Percentiles rank a stretch among this genome's conserved stretches.
These are phyloP conservation scores for Cloeon dipterum DNA, from an alignment of 2,888 invertebrate species.

Conservation along the genomic window DNA sequence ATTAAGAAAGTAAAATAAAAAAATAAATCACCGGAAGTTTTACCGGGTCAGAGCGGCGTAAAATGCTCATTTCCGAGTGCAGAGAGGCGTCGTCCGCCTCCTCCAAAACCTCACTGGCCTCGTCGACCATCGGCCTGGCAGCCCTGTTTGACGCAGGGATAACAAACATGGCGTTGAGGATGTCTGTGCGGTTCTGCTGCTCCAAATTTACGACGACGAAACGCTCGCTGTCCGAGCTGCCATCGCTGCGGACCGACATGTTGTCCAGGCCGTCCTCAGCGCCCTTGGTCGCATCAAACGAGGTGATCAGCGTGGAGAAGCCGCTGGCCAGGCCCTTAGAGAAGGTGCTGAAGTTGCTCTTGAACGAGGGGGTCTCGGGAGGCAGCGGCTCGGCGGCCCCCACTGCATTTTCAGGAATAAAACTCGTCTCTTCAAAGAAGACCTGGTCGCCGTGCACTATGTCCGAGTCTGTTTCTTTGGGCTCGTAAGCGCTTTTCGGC, in stretches of 20 bases:
- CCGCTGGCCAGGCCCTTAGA: conserved; percentile 46
- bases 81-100: conserved; percentile 34
- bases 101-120: conserved; percentile 66
- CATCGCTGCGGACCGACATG: conserved; percentile 53
- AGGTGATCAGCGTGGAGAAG: conserved; percentile 58
- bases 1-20: conserved; percentile 7
- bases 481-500: too few species aligned
- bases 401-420: not conserved
- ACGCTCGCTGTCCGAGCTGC: conserved; percentile 71
- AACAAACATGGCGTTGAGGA: conserved; percentile 35
- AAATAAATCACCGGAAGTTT: conserved; percentile 11
- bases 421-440: too few species aligned
- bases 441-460: too few species aligned
- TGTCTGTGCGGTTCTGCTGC: conserved; percentile 21
- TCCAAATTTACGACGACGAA: conserved; percentile 38
- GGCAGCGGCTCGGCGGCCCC: not conserved
- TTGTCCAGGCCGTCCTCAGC: conserved; percentile 56
- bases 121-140: conserved; percentile 31
- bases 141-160: conserved; percentile 4
- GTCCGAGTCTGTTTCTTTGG: too few species aligned
- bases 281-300: conserved; percentile 54
- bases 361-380: not conserved
- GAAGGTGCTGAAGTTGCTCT: conserved; percentile 6
- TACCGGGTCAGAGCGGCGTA: conserved; percentile 56
- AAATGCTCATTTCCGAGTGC: conserved; percentile 56